phyloP scores from a whole-genome alignment of 2,113 vertebrate species.

The Trachemys scripta region DNA sequence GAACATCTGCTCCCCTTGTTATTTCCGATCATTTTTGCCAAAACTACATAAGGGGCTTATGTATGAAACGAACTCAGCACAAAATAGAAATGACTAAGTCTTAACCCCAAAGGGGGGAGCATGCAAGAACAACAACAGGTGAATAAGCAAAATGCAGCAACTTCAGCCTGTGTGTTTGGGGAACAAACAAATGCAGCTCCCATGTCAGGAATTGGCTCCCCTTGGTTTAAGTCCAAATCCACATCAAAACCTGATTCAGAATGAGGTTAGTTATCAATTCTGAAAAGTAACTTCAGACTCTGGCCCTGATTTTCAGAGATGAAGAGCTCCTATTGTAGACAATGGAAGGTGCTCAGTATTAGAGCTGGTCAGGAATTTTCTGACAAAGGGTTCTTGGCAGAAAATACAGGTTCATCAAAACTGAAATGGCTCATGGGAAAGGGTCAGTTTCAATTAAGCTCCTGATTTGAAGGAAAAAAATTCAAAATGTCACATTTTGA shows the following conservation, averaged over 20 bases:
- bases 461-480: too few relatives aligned
- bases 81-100: not conserved
- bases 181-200: not conserved
- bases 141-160: not conserved
- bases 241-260: not conserved
- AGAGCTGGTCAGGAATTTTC: too few relatives aligned
- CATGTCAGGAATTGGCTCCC: not conserved
- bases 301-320: not conserved
- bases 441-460: too few relatives aligned
- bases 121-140: not conserved
- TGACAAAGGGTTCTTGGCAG: too few relatives aligned
- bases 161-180: not conserved
- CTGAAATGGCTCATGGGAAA: too few relatives aligned
- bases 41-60: not conserved
- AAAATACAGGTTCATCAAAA: too few relatives aligned
- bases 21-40: not conserved
- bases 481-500: too few relatives aligned
- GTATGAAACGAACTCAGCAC: not conserved
- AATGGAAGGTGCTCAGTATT: too few relatives aligned
- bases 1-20: not conserved
- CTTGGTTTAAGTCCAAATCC: not conserved
- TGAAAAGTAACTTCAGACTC: not conserved
- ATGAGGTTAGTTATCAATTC: not conserved
- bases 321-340: too few relatives aligned
- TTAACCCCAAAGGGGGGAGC: not conserved